phyloP scores from a whole-genome alignment of 1,140 invertebrate species.

The Scaptomyza graminum region DNA sequence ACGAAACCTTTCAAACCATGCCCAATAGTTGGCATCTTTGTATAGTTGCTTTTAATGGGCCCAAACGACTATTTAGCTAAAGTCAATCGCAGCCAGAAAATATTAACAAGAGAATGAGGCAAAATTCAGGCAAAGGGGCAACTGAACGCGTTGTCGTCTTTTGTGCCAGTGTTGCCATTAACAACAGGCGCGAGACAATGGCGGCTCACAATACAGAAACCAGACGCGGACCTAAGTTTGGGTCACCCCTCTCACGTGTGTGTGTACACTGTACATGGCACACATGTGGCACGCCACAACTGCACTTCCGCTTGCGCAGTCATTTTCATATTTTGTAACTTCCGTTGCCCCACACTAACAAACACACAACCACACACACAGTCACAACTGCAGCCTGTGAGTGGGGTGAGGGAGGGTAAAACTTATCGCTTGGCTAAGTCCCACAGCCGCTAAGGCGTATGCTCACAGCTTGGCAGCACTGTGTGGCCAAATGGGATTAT shows the following conservation, averaged over 20 bases:
- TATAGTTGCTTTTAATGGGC: constrained; percentile 24
- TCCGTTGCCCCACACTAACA: constrained; percentile 48
- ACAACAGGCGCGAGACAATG: constrained; percentile 69
- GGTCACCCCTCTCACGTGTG: background rate
- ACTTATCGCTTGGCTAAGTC: constrained; percentile 37
- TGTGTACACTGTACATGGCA: constrained; percentile 40
- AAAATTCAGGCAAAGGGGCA: background rate
- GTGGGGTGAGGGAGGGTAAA: background rate
- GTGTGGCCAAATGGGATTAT: constrained; percentile 78
- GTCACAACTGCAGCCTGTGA: background rate
- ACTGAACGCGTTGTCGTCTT: constrained; percentile 36
- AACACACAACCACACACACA: constrained; percentile 1
- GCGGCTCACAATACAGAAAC: constrained; percentile 25
- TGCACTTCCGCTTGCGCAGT: constrained; percentile 82
- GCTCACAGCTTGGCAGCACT: constrained; percentile 50
- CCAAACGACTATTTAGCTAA: constrained; percentile 48
- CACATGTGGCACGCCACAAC: constrained; percentile 78
- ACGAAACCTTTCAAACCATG: constrained; percentile 22
- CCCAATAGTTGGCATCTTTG: constrained; percentile 16
- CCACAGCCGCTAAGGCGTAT: constrained; percentile 40
- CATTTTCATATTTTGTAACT: constrained; percentile 81
- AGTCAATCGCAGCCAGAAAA: constrained; percentile 47
- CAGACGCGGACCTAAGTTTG: constrained; percentile 10
- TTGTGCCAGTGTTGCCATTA: constrained; percentile 52
- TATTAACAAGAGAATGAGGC: too few relatives aligned